Base-by-base conservation (phyloP, 92 coral and sea anemone genomes). In the Epizoanthus ramosus region DNA sequence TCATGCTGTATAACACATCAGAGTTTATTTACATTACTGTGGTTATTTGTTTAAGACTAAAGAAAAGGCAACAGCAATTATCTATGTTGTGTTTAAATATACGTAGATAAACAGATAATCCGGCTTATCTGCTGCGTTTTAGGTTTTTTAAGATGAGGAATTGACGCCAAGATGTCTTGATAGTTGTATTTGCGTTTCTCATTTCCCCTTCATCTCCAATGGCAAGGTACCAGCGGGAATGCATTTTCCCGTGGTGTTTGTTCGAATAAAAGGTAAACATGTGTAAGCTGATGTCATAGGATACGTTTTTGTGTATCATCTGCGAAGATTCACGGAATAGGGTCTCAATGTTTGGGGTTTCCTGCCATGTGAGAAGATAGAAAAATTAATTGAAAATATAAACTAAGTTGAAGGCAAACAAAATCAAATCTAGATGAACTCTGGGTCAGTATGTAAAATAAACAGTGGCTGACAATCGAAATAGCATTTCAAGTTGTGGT, bases 151-250 rank as follows among this genome's bases (percentile, higher is more conserved):
- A 35, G 23, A 70, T 8, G 31, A 70, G 56, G 35, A 70, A 70
- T 25, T 70, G 74, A 14, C 54, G 57, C n/a, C 56, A 70, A 1
- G 7, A 6, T 70, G 19, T 70, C 57, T 41, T 70, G 52, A 70
- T 45, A n/a, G 74, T 45, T 17, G 25, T 17, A 70, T 70, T 70
- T n/a, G 74, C 74, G 57, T 70, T 70, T 21, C 21, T 70, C 74
- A 70, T 70, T 70, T 70, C 28, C n/a, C 74, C 74, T 21, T 70
- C 17, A 2, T 70, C 57, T 70, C 74, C 57, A 45, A 70, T 70
- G 52, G 74, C 74, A 25, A 70, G 45, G 74, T 70, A 70, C 74
- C 74, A 70, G 25, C 13, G 74, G 41, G 54, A 39, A 6, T 70
- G 57, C 14, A 22, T 16, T 45, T 18, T n/a, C 16, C 17, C 45